Evolutionary conservation across 2,797 vertebrate genomes (phyloP), one percentile per base, ranked within the genome.

Genomic region (Alectoris magna): DNA sequence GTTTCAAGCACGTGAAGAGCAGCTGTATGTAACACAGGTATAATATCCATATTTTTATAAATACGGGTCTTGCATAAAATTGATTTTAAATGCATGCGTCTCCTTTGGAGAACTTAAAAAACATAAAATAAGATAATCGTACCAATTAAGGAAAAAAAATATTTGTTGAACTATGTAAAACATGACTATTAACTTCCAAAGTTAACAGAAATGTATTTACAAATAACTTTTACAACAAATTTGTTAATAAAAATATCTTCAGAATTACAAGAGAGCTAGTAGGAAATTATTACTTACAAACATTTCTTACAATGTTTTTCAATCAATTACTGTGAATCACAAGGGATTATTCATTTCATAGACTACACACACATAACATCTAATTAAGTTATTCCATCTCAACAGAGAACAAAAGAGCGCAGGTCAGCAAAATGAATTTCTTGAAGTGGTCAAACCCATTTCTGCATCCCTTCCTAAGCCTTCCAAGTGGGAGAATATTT

Each of bases 351-450:
- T 69, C 12, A 14, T 41, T 71, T 66, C 27, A 67, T 9, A 49
- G 3, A 71, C 5, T 60, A 19, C 6, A 10, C 3, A 0, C 4
- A 46, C 3, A 14, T 10, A 62, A 73, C 34, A 34, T 34, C 34
- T 34, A 34, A 34, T 34, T 34, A 66, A 62, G 6, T 46, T 77
- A 64, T 1, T 58, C 24, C 64, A 16, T 36, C 21, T 39, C 49
- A 70, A 84, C 10, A 3, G 68, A 66, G 64, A 87, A 2, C 16
- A 88, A 64, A 26, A 64, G 59, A 72, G 11, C 15, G 18, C 18
- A 79, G 15, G 19, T 2, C 68, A 55, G 14, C 21, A 81, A 81
- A 74, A 41, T 15, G 13, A 53, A 84, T 39, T 74, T 44, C 46
- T 80, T 64, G 1, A 93, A 91, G 8, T 24, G 6, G 21, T 53